phyloP scores from a whole-genome alignment of 2,888 invertebrate genomes.

The Mythimna albipuncta region DNA sequence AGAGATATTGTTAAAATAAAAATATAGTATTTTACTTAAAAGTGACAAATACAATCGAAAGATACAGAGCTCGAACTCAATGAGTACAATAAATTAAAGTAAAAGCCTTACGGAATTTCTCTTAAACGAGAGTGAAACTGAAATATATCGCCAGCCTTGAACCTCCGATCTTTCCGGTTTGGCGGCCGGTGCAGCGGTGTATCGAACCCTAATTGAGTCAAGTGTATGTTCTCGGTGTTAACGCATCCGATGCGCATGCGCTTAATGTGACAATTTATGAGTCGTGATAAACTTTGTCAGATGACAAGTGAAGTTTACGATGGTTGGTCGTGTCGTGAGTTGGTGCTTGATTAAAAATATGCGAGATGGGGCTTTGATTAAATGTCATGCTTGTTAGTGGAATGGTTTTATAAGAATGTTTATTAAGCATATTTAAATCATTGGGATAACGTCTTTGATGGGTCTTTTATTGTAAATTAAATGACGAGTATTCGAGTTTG shows the following conservation, averaged over 20 bases:
- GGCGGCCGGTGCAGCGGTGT: constrained; percentile 55
- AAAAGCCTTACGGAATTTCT: constrained; percentile 55
- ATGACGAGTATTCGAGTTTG: too few species aligned
- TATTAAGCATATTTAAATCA: neutral
- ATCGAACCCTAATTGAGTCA: constrained; percentile 69
- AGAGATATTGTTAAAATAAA: constrained; percentile 4
- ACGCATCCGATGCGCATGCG: constrained; percentile 44
- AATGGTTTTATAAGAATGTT: neutral
- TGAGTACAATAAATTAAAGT: constrained; percentile 28
- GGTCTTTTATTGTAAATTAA: too few species aligned
- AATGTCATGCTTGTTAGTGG: constrained; percentile 33
- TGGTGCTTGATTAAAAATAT: constrained; percentile 51
- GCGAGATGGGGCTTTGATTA: constrained; percentile 50
- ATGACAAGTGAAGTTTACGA: constrained; percentile 40
- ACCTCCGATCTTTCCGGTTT: constrained; percentile 67
- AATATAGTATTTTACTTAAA: neutral
- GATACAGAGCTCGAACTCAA: neutral
- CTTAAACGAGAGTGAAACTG: constrained; percentile 58
- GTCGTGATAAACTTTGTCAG: constrained; percentile 42
- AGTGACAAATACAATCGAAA: neutral
- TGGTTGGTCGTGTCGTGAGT: constrained; percentile 30
- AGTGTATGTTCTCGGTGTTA: constrained; percentile 61
- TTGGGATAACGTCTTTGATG: neutral
- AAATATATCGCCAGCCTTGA: constrained; percentile 62
- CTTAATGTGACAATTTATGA: constrained; percentile 60